These are phyloP conservation scores for Micropoecilia bifurca DNA, from an alignment of 2,797 vertebrate species.

Conservation along the genomic window DNA sequence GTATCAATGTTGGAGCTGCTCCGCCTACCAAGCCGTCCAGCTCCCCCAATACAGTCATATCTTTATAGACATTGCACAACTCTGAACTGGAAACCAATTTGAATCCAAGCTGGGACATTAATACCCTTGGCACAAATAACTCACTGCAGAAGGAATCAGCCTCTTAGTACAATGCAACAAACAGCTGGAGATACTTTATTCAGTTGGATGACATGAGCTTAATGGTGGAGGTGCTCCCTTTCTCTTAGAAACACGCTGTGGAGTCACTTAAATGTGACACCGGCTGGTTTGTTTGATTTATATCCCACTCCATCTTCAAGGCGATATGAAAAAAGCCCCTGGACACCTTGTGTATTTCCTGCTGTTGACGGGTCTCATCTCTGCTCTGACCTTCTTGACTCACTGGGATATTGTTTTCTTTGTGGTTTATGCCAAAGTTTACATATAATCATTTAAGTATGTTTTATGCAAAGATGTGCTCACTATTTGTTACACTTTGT, in stretches of 20 bases:
- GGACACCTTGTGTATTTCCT: slow-evolving; percentile 5
- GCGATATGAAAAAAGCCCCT: slow-evolving; percentile 16
- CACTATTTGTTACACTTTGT: neutral
- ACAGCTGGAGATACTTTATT: slow-evolving; percentile 23
- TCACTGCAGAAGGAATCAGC: slow-evolving; percentile 45
- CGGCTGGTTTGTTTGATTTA: slow-evolving; percentile 53
- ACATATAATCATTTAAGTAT: neutral
- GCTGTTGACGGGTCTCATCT: neutral
- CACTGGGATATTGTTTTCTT: neutral
- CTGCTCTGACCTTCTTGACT: neutral
- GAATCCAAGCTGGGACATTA: slow-evolving; percentile 25
- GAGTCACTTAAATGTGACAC: slow-evolving; percentile 41
- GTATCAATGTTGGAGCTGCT: too few relatives aligned
- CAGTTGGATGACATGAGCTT: slow-evolving; percentile 19
- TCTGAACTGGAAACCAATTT: slow-evolving; percentile 43
- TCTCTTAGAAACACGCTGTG: slow-evolving; percentile 42
- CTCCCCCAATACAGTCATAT: slow-evolving; percentile 53
- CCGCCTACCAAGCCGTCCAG: too few relatives aligned
- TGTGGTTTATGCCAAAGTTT: neutral
- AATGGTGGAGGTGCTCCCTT: slow-evolving; percentile 12
- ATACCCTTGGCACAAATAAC: slow-evolving; percentile 50
- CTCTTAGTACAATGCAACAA: slow-evolving; percentile 43
- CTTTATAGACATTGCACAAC: slow-evolving; percentile 59
- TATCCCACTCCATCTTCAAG: slow-evolving; percentile 49
- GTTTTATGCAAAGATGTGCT: neutral